Conservation (phyloP, 1,140 invertebrate species). For the Akabosia matsudoensis region DNA sequence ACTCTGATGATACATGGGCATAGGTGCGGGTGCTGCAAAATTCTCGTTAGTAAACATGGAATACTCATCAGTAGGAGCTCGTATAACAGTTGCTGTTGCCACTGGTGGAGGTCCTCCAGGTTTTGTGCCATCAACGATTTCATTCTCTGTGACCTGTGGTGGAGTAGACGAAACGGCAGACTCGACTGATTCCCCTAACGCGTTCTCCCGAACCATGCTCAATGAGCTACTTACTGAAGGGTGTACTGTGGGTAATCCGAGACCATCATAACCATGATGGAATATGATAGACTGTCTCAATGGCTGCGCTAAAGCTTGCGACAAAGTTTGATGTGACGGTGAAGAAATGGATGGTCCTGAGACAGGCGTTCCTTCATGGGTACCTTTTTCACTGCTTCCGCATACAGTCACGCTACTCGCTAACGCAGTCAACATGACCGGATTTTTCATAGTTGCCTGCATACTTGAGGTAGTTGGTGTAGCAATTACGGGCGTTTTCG, state of each 20-base stretch:
- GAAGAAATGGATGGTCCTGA: neutral
- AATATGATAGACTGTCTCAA: slow-evolving; percentile 7
- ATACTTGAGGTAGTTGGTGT: too few species aligned
- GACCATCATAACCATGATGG: slow-evolving; percentile 5
- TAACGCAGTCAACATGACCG: too few species aligned
- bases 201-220: too few species aligned
- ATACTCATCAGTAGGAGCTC: slow-evolving; percentile 42
- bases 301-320: neutral
- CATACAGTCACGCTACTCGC: too few species aligned
- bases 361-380: neutral
- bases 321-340: slow-evolving; percentile 6
- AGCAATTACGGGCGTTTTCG: too few species aligned
- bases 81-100: slow-evolving; percentile 30
- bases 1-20: neutral
- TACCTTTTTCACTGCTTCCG: neutral
- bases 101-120: neutral
- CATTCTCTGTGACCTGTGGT: neutral
- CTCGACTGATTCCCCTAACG: too few species aligned
- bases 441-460: too few species aligned
- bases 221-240: neutral
- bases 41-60: slow-evolving; percentile 20
- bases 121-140: neutral
- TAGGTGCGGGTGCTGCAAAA: neutral
- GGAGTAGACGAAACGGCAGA: neutral
- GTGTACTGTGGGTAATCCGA: neutral